phyloP scores from a whole-genome alignment of 2,797 vertebrate species.

The Girardinus metallicus region DNA sequence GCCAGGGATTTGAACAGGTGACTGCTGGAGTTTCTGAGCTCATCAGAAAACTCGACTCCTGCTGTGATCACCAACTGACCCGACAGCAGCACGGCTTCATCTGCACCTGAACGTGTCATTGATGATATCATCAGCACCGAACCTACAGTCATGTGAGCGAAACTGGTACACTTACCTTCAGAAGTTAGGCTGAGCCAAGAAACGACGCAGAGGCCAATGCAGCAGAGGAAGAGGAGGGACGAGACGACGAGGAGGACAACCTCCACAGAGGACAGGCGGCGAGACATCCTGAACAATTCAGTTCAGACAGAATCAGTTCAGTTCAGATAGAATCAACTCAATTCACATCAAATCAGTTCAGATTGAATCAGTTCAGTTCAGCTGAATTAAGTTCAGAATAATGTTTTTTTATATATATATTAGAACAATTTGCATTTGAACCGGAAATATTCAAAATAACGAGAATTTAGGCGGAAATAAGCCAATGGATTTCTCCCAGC shows the following conservation, averaged over 20 bases:
- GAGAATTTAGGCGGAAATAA: not conserved
- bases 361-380: not conserved
- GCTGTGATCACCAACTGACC: conserved; percentile 66
- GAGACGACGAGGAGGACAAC: conserved; percentile 45
- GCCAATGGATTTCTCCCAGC: not conserved
- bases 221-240: conserved; percentile 60
- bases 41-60: conserved; percentile 63
- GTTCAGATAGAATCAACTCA: not conserved
- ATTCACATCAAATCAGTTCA: too few relatives aligned
- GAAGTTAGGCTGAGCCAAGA: conserved; percentile 54
- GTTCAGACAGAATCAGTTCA: not conserved
- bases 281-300: conserved; percentile 31
- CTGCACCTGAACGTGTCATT: conserved; percentile 11
- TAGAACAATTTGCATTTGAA: not conserved
- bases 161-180: conserved; percentile 45
- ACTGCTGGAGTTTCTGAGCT: conserved; percentile 75
- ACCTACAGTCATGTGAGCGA: not conserved
- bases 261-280: conserved; percentile 60
- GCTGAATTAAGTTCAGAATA: not conserved
- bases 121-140: not conserved
- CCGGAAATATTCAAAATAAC: not conserved
- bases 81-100: conserved; percentile 12
- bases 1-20: conserved; percentile 74
- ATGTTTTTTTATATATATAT: not conserved
- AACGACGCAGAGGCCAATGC: conserved; percentile 46